Conservation (phyloP, 2,797 vertebrate species). For the Sciaenops ocellatus region DNA sequence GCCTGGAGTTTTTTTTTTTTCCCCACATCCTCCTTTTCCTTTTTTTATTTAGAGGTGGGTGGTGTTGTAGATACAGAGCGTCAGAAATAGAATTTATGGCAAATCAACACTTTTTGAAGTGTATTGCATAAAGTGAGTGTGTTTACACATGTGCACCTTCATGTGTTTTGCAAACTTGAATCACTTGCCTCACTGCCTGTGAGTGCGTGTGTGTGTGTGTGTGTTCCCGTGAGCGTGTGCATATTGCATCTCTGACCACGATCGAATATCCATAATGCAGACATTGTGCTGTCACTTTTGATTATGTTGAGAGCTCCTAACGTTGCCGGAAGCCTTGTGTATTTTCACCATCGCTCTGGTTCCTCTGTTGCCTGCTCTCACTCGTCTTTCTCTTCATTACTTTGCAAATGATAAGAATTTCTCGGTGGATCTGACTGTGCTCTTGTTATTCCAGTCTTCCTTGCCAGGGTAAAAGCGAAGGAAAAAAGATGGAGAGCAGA, state of each 20-base stretch:
- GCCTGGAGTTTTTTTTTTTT: slow-evolving; percentile 6
- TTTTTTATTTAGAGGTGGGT: neutral
- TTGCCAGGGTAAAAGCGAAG: neutral
- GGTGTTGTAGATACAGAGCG: slow-evolving; percentile 11
- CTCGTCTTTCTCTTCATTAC: slow-evolving; percentile 68
- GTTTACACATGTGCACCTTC: neutral
- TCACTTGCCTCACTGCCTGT: neutral
- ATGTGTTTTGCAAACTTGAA: slow-evolving; percentile 10
- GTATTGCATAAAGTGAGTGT: slow-evolving; percentile 8
- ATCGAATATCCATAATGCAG: slow-evolving; percentile 79
- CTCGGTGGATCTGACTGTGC: slow-evolving; percentile 45
- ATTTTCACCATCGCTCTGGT: slow-evolving; percentile 62
- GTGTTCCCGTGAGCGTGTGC: slow-evolving; percentile 18
- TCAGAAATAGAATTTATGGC: slow-evolving; percentile 47
- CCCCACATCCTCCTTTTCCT: neutral
- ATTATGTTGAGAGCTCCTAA: slow-evolving; percentile 63
- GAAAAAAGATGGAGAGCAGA: slow-evolving; percentile 9
- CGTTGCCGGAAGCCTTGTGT: slow-evolving; percentile 61
- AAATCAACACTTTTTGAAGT: slow-evolving; percentile 56
- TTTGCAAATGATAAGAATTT: slow-evolving; percentile 58
- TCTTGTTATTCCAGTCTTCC: slow-evolving; percentile 29
- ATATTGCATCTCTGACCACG: slow-evolving; percentile 54
- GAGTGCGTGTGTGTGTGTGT: neutral
- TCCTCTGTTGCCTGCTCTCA: slow-evolving; percentile 52
- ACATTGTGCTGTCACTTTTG: slow-evolving; percentile 74